phyloP scores from a whole-genome alignment of 2,113 vertebrate genomes.

The Polypterus bichir region DNA sequence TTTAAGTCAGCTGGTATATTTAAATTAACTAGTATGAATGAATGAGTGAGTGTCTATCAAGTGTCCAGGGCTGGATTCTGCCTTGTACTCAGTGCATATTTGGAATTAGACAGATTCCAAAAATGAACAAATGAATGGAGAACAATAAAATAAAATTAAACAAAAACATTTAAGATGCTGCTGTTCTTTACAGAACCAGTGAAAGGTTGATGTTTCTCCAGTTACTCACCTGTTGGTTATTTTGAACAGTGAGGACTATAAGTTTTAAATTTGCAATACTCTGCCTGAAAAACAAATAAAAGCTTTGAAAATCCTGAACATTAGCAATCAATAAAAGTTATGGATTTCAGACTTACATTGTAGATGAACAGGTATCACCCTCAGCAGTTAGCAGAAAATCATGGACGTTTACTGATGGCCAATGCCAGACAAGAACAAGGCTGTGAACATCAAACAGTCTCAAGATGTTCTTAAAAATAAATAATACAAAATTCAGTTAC shows the following conservation, averaged over 20 bases:
- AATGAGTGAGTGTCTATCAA: too few relatives aligned
- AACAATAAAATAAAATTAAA: too few relatives aligned
- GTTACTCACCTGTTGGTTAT: slow-evolving; percentile 50
- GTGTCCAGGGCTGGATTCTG: too few relatives aligned
- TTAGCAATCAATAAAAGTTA: too few relatives aligned
- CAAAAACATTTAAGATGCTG: too few relatives aligned
- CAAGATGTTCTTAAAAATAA: slow-evolving; percentile 54
- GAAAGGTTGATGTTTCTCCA: too few relatives aligned
- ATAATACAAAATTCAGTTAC: neutral
- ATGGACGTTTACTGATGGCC: slow-evolving; percentile 55
- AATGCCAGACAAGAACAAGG: slow-evolving; percentile 64
- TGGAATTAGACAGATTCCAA: too few relatives aligned
- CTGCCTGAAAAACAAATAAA: slow-evolving; percentile 46
- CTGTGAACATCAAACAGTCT: slow-evolving; percentile 73
- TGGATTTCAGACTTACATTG: slow-evolving; percentile 36
- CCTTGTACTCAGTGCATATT: too few relatives aligned
- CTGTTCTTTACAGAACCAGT: too few relatives aligned
- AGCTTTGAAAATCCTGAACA: slow-evolving; percentile 4
- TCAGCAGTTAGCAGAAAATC: slow-evolving; percentile 82
- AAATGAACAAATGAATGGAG: too few relatives aligned
- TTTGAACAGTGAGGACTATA: slow-evolving; percentile 56
- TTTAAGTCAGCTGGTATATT: too few relatives aligned
- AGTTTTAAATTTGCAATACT: slow-evolving; percentile 69
- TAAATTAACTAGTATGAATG: too few relatives aligned
- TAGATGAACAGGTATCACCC: slow-evolving; percentile 55